Conservation (phyloP, 1,140 invertebrate species). For the Heliothis virescens region DNA sequence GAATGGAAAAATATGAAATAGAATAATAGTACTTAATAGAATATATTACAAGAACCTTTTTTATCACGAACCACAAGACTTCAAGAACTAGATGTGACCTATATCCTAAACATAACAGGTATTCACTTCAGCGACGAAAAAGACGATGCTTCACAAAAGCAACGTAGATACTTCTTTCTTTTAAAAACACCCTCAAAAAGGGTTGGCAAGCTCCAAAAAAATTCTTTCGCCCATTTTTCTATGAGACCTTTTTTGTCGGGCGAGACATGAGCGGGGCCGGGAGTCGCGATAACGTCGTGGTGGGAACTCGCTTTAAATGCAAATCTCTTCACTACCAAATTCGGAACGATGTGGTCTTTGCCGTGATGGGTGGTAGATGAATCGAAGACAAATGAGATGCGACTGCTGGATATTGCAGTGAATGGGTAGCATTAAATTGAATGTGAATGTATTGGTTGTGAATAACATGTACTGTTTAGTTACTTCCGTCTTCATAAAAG, state of each 20-base stretch:
- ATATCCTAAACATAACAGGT: slow-evolving; percentile 41
- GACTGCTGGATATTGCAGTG: slow-evolving; percentile 16
- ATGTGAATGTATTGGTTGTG: background rate
- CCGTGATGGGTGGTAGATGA: slow-evolving; percentile 26
- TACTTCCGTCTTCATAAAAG: background rate
- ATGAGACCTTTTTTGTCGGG: slow-evolving; percentile 50
- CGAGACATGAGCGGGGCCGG: slow-evolving; percentile 44
- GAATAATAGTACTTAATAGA: too few relatives aligned
- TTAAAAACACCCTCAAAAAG: slow-evolving; percentile 60
- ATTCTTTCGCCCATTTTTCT: slow-evolving; percentile 54
- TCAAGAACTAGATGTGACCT: slow-evolving; percentile 22
- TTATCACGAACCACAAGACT: background rate
- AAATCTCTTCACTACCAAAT: slow-evolving; percentile 51
- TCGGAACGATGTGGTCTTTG: background rate
- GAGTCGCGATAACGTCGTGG: slow-evolving; percentile 54
- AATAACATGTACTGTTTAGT: background rate
- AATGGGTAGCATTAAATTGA: background rate
- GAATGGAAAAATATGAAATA: too few relatives aligned
- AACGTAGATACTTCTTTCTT: slow-evolving; percentile 55
- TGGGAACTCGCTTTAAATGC: slow-evolving; percentile 54
- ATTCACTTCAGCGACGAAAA: slow-evolving; percentile 41
- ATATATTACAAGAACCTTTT: background rate
- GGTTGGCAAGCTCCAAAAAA: slow-evolving; percentile 53
- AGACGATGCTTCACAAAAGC: slow-evolving; percentile 52
- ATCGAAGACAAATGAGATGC: slow-evolving; percentile 19